Evolutionary conservation across 2,113 vertebrate genomes (phyloP), one percentile per base, ranked within the genome.

Genomic region (Limnothrissa miodon): DNA sequence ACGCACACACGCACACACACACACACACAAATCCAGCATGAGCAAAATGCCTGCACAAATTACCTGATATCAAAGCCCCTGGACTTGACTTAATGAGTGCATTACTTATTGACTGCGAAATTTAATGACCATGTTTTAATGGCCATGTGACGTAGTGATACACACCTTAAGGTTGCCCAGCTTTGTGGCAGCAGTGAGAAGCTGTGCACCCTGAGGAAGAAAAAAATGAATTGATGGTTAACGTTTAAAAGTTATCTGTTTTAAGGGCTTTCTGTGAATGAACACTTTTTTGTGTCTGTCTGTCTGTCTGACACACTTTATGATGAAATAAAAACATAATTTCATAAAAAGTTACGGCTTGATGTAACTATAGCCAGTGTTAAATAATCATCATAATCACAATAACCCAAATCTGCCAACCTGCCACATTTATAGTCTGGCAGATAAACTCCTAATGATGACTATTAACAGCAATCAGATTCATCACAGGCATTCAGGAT

Each of bases 91-190:
- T n/a, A n/a, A 74, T 36, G 66, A 39, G 66, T 9, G 23, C n/a
- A 29, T 25, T n/a, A 62, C 59, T 29, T 62, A 62, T 29, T 62
- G n/a, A 70, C 29, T 33, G 62, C 29, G n/a, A n/a, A n/a, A n/a
- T n/a, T n/a, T n/a, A n/a, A n/a, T n/a, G n/a, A n/a, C n/a, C n/a
- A n/a, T n/a, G n/a, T n/a, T n/a, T n/a, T n/a, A n/a, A n/a, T n/a
- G n/a, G n/a, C n/a, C n/a, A n/a, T n/a, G 11, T 39, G 66, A 4
- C 33, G 13, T 5, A 13, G 7, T 36, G n/a, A 78, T 33, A 42
- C 81, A 83, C 95, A 99, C 98, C 97, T 99, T 99, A n/a, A 99
- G 91, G 88, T 96, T 99, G 13, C 97, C 99, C 81, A 99, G 96
- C 88, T 99, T 98, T 92, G 98, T 99, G 82, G 98, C 98, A 51